These are phyloP conservation scores for Epistrophella euchroma DNA, from an alignment of 2,888 invertebrate species.

Conservation along the genomic window DNA sequence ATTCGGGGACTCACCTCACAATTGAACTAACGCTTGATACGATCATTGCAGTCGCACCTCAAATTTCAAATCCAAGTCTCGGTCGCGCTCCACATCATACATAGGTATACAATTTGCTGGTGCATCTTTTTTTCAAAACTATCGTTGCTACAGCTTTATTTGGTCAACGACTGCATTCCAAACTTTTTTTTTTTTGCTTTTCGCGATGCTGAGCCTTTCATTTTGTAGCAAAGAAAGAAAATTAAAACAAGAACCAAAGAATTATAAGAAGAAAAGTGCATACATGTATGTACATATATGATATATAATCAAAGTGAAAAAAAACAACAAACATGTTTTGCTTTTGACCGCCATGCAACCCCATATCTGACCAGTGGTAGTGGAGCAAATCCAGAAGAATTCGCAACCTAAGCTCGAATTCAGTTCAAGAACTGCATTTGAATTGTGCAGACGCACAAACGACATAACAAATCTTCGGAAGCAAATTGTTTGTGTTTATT, in stretches of 20 bases:
- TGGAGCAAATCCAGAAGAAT: conserved; percentile 41
- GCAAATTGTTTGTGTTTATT: not conserved
- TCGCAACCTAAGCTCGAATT: conserved; percentile 45
- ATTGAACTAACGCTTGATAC: not conserved
- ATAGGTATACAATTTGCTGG: not conserved
- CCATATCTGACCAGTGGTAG: conserved; percentile 47
- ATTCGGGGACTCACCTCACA: conserved; percentile 27
- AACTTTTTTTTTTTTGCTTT: conserved; percentile 27
- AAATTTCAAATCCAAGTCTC: not conserved
- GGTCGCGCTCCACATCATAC: not conserved
- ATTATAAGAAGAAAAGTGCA: conserved; percentile 7
- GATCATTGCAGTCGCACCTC: not conserved
- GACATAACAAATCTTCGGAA: not conserved
- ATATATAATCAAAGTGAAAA: not conserved
- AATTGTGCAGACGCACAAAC: conserved; percentile 51
- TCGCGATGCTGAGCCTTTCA: conserved; percentile 28
- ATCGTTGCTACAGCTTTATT: conserved; percentile 15
- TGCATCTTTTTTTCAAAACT: conserved; percentile 45
- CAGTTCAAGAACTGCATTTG: conserved; percentile 72
- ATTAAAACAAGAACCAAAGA: conserved; percentile 24
- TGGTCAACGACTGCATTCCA: conserved; percentile 49
- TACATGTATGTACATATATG: too few relatives aligned
- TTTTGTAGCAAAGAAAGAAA: conserved; percentile 33
- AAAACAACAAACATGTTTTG: conserved; percentile 63
- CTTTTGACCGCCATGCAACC: conserved; percentile 45